A percentile compares a stretch with the other conserved stretches of the same genome.
Conservation (phyloP, 2,797 vertebrate genomes). For the Takifugu ocellatus region DNA sequence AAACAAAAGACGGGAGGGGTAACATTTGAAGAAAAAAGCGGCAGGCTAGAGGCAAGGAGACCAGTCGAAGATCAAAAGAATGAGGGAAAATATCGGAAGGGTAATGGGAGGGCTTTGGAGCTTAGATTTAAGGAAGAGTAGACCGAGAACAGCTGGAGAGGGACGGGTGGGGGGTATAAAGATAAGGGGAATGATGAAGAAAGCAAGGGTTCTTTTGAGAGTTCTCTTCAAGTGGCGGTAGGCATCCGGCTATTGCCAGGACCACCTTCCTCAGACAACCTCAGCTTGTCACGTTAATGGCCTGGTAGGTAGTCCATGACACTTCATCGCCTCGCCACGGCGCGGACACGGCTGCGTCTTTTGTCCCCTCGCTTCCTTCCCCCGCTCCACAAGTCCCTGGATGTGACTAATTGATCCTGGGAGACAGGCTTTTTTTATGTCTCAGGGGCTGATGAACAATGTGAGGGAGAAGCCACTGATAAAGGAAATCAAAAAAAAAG, state of each 20-base stretch:
- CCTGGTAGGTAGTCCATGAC: slow-evolving; percentile 62
- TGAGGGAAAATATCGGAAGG: slow-evolving; percentile 27
- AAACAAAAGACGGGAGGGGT: slow-evolving; percentile 15
- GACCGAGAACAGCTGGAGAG: slow-evolving; percentile 42
- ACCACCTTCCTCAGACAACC: slow-evolving; percentile 56
- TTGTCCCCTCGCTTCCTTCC: slow-evolving; percentile 47
- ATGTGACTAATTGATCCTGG: slow-evolving; percentile 75
- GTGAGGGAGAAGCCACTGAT: slow-evolving; percentile 55
- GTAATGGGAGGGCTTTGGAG: slow-evolving; percentile 32
- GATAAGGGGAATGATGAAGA: slow-evolving; percentile 27
- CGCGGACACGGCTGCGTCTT: slow-evolving; percentile 50
- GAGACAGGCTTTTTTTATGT: slow-evolving; percentile 49
- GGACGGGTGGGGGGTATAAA: slow-evolving; percentile 11
- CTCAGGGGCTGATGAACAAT: slow-evolving; percentile 62
- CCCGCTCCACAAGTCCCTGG: slow-evolving; percentile 50
- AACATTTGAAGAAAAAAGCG: slow-evolving; percentile 27
- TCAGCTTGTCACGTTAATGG: slow-evolving; percentile 66
- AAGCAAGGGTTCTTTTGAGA: slow-evolving; percentile 37
- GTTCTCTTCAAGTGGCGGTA: slow-evolving; percentile 34
- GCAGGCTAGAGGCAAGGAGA: slow-evolving; percentile 11
- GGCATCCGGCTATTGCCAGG: slow-evolving; percentile 57
- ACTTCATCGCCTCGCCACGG: slow-evolving; percentile 57
- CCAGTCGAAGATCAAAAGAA: slow-evolving; percentile 25
- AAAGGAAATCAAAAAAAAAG: slow-evolving; percentile 30
- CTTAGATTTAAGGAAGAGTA: slow-evolving; percentile 52